These are phyloP conservation scores for Lynx canadensis DNA, from an alignment of 2,113 vertebrate species.

Conservation along the genomic window DNA sequence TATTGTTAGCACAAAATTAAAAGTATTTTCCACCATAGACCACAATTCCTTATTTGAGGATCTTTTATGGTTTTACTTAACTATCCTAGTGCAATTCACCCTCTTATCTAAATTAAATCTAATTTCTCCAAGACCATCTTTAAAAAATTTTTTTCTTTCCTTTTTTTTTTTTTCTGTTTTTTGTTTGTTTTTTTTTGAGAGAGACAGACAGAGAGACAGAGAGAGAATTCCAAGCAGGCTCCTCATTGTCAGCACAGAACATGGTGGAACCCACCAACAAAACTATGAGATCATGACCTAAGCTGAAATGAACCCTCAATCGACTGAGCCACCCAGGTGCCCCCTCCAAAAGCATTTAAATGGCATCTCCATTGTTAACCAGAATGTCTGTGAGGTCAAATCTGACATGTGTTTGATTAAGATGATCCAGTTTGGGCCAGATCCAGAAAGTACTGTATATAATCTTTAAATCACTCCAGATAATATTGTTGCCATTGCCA, in stretches of 20 bases:
- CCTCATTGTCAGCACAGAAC: too few species aligned
- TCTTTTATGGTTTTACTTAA: constrained; percentile 3
- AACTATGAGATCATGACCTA: too few species aligned
- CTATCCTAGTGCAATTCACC: constrained; percentile 17
- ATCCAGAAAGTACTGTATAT: constrained; percentile 13
- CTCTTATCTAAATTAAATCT: constrained; percentile 53
- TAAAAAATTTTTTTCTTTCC: too few species aligned
- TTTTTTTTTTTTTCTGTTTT: too few species aligned
- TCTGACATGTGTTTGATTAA: constrained; percentile 58
- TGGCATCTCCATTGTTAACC: not conserved
- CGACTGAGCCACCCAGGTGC: too few species aligned
- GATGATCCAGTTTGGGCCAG: not conserved
- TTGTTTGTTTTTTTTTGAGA: too few species aligned
- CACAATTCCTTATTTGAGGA: not conserved
- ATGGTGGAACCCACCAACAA: too few species aligned
- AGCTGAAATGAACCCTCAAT: too few species aligned
- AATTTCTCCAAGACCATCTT: not conserved
- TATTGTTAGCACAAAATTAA: not conserved
- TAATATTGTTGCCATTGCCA: not conserved
- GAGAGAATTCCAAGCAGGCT: too few species aligned
- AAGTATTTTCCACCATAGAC: not conserved
- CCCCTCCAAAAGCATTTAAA: constrained; percentile 33
- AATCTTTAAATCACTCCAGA: constrained; percentile 30
- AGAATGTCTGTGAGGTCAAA: not conserved
- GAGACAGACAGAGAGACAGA: too few species aligned